phyloP scores from a whole-genome alignment of 1,140 invertebrate species.

The Diorhabda elongata region DNA sequence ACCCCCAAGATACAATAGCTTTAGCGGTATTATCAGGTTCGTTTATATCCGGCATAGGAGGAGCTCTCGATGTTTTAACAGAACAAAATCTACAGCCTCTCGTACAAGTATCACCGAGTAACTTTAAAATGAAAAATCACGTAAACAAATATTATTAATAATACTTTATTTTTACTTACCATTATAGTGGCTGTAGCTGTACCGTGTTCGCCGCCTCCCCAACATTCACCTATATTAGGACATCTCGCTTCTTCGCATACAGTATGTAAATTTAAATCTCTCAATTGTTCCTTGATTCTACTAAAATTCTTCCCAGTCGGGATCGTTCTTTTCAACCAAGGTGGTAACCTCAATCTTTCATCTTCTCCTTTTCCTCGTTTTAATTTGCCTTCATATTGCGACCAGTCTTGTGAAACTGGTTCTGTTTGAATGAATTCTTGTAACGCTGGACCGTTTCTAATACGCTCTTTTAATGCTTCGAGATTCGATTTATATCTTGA shows the following conservation, averaged over 20 bases:
- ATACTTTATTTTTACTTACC: conserved; percentile 50
- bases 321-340: conserved; percentile 96
- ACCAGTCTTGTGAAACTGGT: conserved; percentile 56
- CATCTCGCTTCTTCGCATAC: conserved; percentile 99
- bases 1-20: conserved; percentile 89
- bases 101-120: conserved; percentile 91
- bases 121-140: conserved; percentile 52
- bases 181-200: conserved; percentile 88
- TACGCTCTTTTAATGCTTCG: conserved; percentile 52
- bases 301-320: conserved; percentile 84
- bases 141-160: background rate
- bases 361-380: conserved; percentile 78
- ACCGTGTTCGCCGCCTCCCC: conserved; percentile 89
- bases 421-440: conserved; percentile 58
- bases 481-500: conserved; percentile 36
- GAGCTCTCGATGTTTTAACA: conserved; percentile 92
- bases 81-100: conserved; percentile 96
- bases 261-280: conserved; percentile 88
- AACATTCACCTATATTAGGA: conserved; percentile 99
- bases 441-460: conserved; percentile 59
- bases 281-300: conserved; percentile 81
- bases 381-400: conserved; percentile 75
- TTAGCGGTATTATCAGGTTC: conserved; percentile 92
- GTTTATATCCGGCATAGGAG: conserved; percentile 82
- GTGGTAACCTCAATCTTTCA: conserved; percentile 80